Percentiles rank a stretch among this genome's conserved stretches.
phyloP scores from a whole-genome alignment of 2,113 vertebrate genomes.

The Vidua chalybeata region DNA sequence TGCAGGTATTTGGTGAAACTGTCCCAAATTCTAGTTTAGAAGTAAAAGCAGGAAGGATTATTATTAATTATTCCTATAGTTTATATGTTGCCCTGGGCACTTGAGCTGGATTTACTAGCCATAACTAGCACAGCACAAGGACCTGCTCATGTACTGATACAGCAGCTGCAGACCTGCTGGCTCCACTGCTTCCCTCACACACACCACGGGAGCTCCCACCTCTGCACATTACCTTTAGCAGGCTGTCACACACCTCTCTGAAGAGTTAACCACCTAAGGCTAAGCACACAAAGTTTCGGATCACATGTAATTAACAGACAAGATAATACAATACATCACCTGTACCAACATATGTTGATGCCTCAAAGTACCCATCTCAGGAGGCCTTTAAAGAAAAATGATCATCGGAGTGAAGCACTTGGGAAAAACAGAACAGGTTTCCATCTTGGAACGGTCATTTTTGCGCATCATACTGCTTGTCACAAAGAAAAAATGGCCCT shows the following conservation, averaged over 20 bases:
- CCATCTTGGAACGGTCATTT: not conserved
- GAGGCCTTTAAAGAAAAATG: not conserved
- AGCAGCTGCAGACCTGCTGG: not conserved
- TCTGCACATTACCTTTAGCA: not conserved
- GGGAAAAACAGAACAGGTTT: not conserved
- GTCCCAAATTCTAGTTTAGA: not conserved
- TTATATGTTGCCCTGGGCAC: not conserved
- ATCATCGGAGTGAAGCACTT: not conserved
- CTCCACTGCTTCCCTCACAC: not conserved
- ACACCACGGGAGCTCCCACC: not conserved
- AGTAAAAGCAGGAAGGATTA: not conserved
- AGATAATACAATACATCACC: not conserved
- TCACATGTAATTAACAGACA: conserved; percentile 7
- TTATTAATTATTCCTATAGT: not conserved
- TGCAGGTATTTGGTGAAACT: not conserved
- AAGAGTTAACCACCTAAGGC: not conserved
- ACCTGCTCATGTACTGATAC: not conserved
- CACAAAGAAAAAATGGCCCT: not conserved
- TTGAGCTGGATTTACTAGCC: not conserved
- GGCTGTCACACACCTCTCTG: not conserved
- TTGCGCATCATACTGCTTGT: not conserved
- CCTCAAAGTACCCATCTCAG: not conserved
- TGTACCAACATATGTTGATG: not conserved
- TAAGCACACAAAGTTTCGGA: not conserved
- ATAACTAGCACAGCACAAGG: not conserved